Conservation (phyloP, 2,113 vertebrate species). For the cat (Felis catus) region F.catus_Fca126_mat1.0 CM031415.1:145694501-145695000, state of each 20-base stretch:
- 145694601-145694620: background rate
- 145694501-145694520: background rate
- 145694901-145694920: background rate
- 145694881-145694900: background rate
- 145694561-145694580: background rate
- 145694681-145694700: background rate
- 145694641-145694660: background rate
- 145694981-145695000: background rate
- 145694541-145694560: background rate
- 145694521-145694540: background rate
- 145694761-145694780: background rate
- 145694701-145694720: background rate
- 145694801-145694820: background rate
- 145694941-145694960: background rate
- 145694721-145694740: background rate
- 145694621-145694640: conserved; percentile 9
- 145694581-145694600: background rate
- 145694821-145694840: background rate
- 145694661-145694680: background rate
- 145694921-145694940: background rate
- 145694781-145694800: background rate
- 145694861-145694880: background rate
- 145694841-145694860: background rate
- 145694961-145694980: background rate
- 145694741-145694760: conserved; percentile 22